Evolutionary conservation across 2,888 invertebrate genomes (phyloP).

Genomic region (Hemicrepidius hirtus): DNA sequence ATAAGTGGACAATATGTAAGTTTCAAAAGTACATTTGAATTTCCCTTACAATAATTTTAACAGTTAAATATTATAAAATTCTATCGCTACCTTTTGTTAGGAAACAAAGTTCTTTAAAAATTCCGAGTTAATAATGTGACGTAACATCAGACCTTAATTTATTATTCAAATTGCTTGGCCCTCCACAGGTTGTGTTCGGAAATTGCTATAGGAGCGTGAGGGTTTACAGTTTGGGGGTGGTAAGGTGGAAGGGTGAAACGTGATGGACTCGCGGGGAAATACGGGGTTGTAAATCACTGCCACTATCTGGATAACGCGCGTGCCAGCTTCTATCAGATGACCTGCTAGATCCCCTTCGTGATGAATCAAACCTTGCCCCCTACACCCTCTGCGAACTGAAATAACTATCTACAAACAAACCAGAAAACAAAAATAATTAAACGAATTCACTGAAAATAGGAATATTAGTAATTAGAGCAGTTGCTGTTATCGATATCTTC

Average conservation of each 20-base stretch:
- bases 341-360: slow-evolving; percentile 66
- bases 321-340: slow-evolving; percentile 70
- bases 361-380: slow-evolving; percentile 45
- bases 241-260: slow-evolving; percentile 55
- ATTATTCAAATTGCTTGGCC: slow-evolving; percentile 52
- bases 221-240: slow-evolving; percentile 37
- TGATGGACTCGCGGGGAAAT: slow-evolving; percentile 68
- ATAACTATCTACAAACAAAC: slow-evolving; percentile 32
- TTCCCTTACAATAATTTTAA: background rate
- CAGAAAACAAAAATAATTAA: slow-evolving; percentile 30
- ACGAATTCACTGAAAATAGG: slow-evolving; percentile 32
- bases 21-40: background rate
- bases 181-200: slow-evolving; percentile 53
- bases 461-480: slow-evolving; percentile 37
- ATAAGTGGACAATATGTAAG: no score
- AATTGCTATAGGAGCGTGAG: slow-evolving; percentile 50
- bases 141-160: slow-evolving; percentile 43
- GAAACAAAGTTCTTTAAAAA: slow-evolving; percentile 11
- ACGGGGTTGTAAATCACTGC: slow-evolving; percentile 68
- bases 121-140: slow-evolving; percentile 23
- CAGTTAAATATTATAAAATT: background rate
- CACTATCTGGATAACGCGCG: slow-evolving; percentile 68
- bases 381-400: slow-evolving; percentile 24
- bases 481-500: slow-evolving; percentile 29
- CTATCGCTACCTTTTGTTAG: background rate